Evolutionary conservation across 2,888 invertebrate species (phyloP), one percentile per base, ranked within the genome.

Genomic region (Amaurobius ferox): DNA sequence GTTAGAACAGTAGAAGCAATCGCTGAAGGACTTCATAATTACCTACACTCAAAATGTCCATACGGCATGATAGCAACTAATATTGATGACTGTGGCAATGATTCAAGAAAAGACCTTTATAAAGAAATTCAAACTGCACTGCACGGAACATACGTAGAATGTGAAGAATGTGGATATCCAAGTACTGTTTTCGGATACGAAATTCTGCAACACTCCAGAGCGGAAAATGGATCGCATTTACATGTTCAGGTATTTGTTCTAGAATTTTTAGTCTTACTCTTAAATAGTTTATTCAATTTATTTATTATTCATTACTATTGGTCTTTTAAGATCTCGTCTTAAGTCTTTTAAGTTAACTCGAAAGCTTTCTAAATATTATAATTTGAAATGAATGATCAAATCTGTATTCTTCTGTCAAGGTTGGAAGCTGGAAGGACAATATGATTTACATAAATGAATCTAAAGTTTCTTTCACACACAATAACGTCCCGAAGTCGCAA

Each of bases 1-100:
- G 90, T 91, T 64, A 89, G 91, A 23, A 90, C 91, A 1, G 90
- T 91, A 1, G 90, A 90, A 88, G 90, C 91, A 76, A 89, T 91
- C 23, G 91, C 91, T 2, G 89, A 90, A 77, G 91, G 91, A n/a
- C 88, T 92, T 16, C 90, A 89, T 79, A 89, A 89, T 28, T 89
- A 89, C 13, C 88, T 90, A 55, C 89, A 89, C 23, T 79, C 88
- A 7, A 89, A 90, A 55, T 90, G 91, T n/a, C 88, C 88, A n/a
- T 89, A 90, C n/a, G 83, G 89, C 78, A 55, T 88, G 90, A 61
- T 86, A 9, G 88, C 80, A 13, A 87, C 72, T 62, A 86, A 67
- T n/a, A 88, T 88, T 19, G 86, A 86, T 16, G 88, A 88, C 16
- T 88, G 88, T 39, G 88, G 88, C 16, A 66, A 35, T 9, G 55